Percentiles rank a stretch among this genome's conserved stretches.
These are phyloP conservation scores for Ommatoiulus sabulosus DNA, from an alignment of 2,888 invertebrate species.

Conservation along the genomic window DNA sequence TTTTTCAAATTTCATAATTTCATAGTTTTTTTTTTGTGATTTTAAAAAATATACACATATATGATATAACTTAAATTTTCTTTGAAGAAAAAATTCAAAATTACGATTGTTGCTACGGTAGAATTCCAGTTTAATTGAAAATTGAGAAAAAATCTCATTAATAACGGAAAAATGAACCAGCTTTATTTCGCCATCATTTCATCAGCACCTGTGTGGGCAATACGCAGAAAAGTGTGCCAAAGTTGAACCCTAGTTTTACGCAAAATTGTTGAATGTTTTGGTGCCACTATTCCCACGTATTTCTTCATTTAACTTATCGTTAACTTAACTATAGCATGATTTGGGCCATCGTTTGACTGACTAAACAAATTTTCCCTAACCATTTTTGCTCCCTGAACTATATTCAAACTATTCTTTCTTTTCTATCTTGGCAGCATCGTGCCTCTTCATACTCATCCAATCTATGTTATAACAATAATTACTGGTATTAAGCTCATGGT, in stretches of 20 bases:
- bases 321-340: constrained; percentile 11
- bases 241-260: neutral
- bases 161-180: too few species aligned
- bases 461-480: constrained; percentile 27
- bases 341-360: neutral
- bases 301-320: neutral
- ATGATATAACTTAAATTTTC: too few species aligned
- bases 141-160: too few species aligned
- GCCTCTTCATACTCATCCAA: neutral
- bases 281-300: constrained; percentile 16
- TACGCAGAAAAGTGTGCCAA: neutral
- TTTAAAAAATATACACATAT: too few species aligned
- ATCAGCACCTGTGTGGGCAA: neutral
- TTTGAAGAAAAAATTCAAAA: too few species aligned
- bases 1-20: too few species aligned
- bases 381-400: too few species aligned
- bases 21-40: too few species aligned
- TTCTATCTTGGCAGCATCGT: too few species aligned
- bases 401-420: too few species aligned
- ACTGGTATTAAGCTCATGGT: constrained; percentile 33
- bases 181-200: neutral
- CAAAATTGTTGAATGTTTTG: neutral
- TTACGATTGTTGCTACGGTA: too few species aligned
- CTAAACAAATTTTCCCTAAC: neutral
- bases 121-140: too few species aligned